Conservation (phyloP, 2,797 vertebrate species). For the Tenualosa thibaudeaui region DNA sequence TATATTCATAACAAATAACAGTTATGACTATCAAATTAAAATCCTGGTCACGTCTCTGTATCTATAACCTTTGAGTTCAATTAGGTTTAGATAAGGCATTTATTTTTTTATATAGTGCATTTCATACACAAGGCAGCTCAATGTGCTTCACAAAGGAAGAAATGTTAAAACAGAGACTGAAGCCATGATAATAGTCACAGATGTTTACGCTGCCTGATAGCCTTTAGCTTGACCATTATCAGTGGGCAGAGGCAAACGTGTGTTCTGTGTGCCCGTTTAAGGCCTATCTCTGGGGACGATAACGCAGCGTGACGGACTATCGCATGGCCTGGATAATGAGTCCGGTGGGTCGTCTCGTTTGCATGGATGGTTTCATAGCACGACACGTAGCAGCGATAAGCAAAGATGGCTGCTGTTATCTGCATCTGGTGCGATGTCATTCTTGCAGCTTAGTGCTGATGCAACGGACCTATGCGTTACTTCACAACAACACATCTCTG, state of each 20-base stretch:
- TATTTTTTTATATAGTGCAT: neutral
- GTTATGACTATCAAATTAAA: neutral
- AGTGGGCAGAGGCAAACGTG: neutral
- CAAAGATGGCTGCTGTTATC: slow-evolving; percentile 37
- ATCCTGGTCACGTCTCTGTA: neutral
- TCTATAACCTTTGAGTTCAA: neutral
- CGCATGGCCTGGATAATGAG: neutral
- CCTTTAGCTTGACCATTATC: neutral
- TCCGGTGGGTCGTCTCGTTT: slow-evolving; percentile 35
- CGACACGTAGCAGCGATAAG: slow-evolving; percentile 42
- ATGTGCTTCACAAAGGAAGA: no score
- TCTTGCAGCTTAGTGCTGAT: neutral
- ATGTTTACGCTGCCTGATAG: slow-evolving; percentile 6
- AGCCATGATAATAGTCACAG: neutral
- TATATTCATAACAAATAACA: neutral
- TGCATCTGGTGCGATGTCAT: slow-evolving; percentile 28
- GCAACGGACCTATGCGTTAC: neutral
- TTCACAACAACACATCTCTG: neutral
- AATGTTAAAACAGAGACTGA: no score
- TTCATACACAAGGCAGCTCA: no score
- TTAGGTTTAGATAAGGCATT: neutral
- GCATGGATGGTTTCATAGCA: slow-evolving; percentile 42
- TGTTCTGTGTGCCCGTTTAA: neutral
- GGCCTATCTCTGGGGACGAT: neutral
- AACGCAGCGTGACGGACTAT: neutral